These are phyloP conservation scores for Aphis craccivora DNA, from an alignment of 1,140 invertebrate species.

Conservation along the genomic window DNA sequence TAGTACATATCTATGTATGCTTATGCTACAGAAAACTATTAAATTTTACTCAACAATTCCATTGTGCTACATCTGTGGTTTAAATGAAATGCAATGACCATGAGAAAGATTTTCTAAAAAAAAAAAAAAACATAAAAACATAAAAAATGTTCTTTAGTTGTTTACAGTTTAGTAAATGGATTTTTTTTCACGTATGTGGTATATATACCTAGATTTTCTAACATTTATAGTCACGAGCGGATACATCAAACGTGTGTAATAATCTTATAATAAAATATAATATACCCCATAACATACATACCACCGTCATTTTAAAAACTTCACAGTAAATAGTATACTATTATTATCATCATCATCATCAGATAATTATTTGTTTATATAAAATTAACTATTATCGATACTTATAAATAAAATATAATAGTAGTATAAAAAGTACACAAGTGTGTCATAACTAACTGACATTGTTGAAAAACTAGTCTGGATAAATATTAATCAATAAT, in stretches of 20 bases:
- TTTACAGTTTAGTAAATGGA: constrained; percentile 15
- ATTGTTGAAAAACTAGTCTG: too few species aligned
- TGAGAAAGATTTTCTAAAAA: not conserved
- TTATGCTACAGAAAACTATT: not conserved
- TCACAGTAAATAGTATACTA: not conserved
- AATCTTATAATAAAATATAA: not conserved
- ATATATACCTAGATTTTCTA: not conserved
- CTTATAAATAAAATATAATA: not conserved
- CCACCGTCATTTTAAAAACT: not conserved
- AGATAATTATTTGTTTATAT: not conserved
- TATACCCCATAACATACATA: not conserved
- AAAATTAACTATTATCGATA: not conserved
- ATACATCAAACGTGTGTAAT: not conserved
- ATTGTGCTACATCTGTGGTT: not conserved
- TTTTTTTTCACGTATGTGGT: not conserved
- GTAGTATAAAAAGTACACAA: not conserved
- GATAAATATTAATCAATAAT: too few species aligned
- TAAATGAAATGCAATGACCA: not conserved
- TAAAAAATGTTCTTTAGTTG: not conserved
- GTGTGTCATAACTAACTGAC: not conserved
- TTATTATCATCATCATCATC: not conserved
- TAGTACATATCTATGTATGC: not conserved
- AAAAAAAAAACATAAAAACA: not conserved
- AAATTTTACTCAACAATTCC: not conserved
- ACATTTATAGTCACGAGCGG: not conserved